Base-by-base conservation (phyloP, 2,888 invertebrate species). In the Emmelina monodactyla region DNA sequence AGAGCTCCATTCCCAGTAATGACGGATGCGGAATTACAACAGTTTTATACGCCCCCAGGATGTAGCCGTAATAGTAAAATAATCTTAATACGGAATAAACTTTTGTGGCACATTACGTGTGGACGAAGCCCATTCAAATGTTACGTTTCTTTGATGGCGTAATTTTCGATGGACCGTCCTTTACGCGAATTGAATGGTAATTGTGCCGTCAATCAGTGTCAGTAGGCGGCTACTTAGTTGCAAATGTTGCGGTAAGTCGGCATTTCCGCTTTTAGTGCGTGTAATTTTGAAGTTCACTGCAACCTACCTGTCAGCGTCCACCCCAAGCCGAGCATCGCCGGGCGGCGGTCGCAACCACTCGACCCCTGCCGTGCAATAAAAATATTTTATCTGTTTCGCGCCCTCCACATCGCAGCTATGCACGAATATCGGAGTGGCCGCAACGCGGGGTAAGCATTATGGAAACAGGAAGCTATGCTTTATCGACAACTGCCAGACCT, bases 11-110 rank as follows among this genome's bases (percentile, higher is more conserved):
- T 45, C 37, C 36, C 39, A 37, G 43, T 42, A 53, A 51, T 44
- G 49, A 44, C 49, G 41, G 44, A 33, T 32, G 44, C 54, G 49
- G 47, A 46, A 53, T 57, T 55, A 62, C 61, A 54, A 51, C 49
- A 51, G 44, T 58, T 71, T 73, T 71, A 75, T 61, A 63, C 58
- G 50, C 53, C 45, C 49, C 51, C 68, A 57, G 63, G 61, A 66
- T 69, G 70, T 69, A 67, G 62, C 55, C 57, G 65, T 66, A 67
- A 69, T 63, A 70, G 63, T 70, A 69, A 72, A 71, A 67, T 67
- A 58, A 72, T 66, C 62, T 59, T 71, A 69, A 63, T 69, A 63
- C 50, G 61, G 55, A 63, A 62, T 71, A 64, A 69, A 67, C n/a
- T 25, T 3, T 10, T 10, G 25, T 19, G 5, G 5, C 19, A 19